These are phyloP conservation scores for Stictocephala bisonia DNA, from an alignment of 2,888 invertebrate species.

Conservation along the genomic window DNA sequence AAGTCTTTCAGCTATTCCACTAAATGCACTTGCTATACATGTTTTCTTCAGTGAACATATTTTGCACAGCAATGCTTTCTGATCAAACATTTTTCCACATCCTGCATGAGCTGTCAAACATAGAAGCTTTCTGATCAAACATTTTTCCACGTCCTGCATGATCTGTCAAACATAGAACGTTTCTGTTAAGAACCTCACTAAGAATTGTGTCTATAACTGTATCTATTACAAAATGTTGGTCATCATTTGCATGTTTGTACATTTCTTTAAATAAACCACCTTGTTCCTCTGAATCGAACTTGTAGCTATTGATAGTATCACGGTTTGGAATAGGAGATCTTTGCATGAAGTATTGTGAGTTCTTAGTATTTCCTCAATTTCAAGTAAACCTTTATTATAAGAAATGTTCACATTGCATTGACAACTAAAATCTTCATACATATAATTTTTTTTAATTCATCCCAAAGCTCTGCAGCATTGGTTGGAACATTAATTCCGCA, in stretches of 20 bases:
- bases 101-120: neutral
- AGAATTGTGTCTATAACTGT: neutral
- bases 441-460: conserved; percentile 17
- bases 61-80: conserved; percentile 19
- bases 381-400: conserved; percentile 11
- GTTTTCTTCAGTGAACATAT: neutral
- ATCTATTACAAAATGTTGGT: conserved; percentile 2
- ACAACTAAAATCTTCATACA: conserved; percentile 20
- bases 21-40: conserved; percentile 11
- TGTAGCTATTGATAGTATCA: neutral
- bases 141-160: conserved; percentile 18
- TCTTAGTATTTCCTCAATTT: conserved; percentile 5
- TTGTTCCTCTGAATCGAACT: neutral
- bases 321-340: neutral
- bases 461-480: conserved; percentile 14
- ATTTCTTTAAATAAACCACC: neutral
- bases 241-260: conserved; percentile 12
- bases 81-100: conserved; percentile 29
- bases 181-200: neutral
- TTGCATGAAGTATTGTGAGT: conserved; percentile 27
- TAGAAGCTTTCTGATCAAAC: conserved; percentile 18
- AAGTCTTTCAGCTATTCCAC: conserved; percentile 32
- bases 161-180: conserved; percentile 12
- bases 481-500: conserved; percentile 12
- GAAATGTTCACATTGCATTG: neutral